A percentile compares a stretch with the other conserved stretches of the same genome.
phyloP scores from a whole-genome alignment of 2,113 vertebrate genomes.

The Zosterops pallidus region DNA sequence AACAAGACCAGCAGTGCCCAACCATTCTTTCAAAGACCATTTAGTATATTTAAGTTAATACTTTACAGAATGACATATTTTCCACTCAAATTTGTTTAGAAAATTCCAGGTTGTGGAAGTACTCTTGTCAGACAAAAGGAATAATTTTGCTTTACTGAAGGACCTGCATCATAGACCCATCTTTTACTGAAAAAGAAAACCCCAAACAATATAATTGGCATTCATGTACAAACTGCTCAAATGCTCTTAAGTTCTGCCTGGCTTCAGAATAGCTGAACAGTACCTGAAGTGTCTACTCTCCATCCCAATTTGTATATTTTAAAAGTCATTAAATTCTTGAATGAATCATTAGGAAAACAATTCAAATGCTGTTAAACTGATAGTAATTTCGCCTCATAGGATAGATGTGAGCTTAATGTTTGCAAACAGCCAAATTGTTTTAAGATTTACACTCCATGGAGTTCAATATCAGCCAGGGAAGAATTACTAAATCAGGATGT shows the following conservation, averaged over 20 bases:
- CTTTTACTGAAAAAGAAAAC: slow-evolving; percentile 20
- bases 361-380: slow-evolving; percentile 68
- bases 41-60: background rate
- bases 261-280: slow-evolving; percentile 57
- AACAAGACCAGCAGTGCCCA: background rate
- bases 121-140: background rate
- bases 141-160: slow-evolving; percentile 3
- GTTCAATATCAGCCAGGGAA: slow-evolving; percentile 28
- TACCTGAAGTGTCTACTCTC: slow-evolving; percentile 55
- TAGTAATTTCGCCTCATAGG: slow-evolving; percentile 61
- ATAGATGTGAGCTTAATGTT: slow-evolving; percentile 52
- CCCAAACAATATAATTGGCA: slow-evolving; percentile 52
- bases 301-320: slow-evolving; percentile 67
- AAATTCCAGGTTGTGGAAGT: slow-evolving; percentile 11
- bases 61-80: background rate
- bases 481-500: slow-evolving; percentile 39
- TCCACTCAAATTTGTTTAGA: background rate
- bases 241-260: slow-evolving; percentile 47
- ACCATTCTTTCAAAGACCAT: background rate
- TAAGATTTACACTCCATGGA: slow-evolving; percentile 46
- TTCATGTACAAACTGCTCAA: slow-evolving; percentile 29
- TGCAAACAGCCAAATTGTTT: slow-evolving; percentile 40
- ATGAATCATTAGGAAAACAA: slow-evolving; percentile 77
- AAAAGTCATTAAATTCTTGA: slow-evolving; percentile 69
- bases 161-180: background rate